A percentile compares a stretch with the other conserved stretches of the same genome.
These are phyloP conservation scores for Aulostomus chinensis DNA, from an alignment of 2,797 vertebrate species.

Conservation along the genomic window DNA sequence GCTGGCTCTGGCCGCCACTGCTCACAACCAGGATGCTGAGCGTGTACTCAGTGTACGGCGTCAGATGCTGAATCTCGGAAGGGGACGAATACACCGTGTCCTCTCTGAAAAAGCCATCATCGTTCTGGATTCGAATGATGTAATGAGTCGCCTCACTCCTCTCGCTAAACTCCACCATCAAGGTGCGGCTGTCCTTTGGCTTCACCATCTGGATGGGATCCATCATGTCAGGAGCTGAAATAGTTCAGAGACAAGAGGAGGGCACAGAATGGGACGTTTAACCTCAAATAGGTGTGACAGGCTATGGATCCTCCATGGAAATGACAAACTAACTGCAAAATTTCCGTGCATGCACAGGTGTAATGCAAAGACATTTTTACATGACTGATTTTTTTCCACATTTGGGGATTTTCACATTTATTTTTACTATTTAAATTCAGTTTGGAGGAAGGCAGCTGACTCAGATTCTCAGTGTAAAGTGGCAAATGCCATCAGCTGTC, in stretches of 20 bases:
- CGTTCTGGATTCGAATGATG: constrained; percentile 77
- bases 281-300: too few relatives aligned
- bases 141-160: constrained; percentile 81
- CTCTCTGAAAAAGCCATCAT: constrained; percentile 77
- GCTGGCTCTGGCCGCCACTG: constrained; percentile 83
- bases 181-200: constrained; percentile 84
- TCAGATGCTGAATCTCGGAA: constrained; percentile 79
- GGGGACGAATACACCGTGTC: constrained; percentile 80
- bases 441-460: too few relatives aligned
- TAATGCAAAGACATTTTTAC: too few relatives aligned
- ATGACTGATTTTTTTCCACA: too few relatives aligned
- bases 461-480: too few relatives aligned
- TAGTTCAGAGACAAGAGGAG: background rate
- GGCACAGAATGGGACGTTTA: background rate
- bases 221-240: constrained; percentile 81
- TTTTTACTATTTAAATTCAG: too few relatives aligned
- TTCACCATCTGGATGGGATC: constrained; percentile 70
- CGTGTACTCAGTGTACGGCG: constrained; percentile 85
- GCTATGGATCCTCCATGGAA: too few relatives aligned
- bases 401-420: too few relatives aligned
- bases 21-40: constrained; percentile 86
- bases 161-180: constrained; percentile 84
- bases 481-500: too few relatives aligned
- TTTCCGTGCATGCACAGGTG: too few relatives aligned
- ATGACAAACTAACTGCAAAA: too few relatives aligned